phyloP scores from a whole-genome alignment of 1,140 invertebrate genomes.

The Pinna nobilis region DNA sequence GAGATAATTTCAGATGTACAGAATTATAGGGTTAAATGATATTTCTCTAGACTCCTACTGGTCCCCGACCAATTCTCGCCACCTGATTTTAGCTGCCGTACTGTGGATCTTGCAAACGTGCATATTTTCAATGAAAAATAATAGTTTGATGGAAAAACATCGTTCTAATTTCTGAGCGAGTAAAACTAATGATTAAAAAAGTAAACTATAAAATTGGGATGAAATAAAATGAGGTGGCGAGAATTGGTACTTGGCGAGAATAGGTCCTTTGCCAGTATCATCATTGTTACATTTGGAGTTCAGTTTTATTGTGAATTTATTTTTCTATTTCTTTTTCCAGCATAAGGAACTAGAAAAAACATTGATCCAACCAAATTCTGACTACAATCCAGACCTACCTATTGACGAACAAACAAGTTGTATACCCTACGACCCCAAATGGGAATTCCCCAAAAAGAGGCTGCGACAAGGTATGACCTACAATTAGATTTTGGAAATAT shows the following conservation, averaged over 20 bases:
- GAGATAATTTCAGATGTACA: too few species aligned
- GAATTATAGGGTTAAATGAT: too few species aligned
- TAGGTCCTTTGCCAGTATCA: background rate
- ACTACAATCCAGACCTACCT: conserved; percentile 90
- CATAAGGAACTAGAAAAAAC: conserved; percentile 68
- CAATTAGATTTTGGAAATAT: too few species aligned
- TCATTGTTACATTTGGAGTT: background rate
- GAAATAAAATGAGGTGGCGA: too few species aligned
- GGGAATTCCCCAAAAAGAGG: conserved; percentile 91
- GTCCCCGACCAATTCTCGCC: too few species aligned
- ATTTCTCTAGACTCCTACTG: too few species aligned
- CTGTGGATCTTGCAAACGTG: too few species aligned
- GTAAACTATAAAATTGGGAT: too few species aligned
- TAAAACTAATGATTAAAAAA: background rate
- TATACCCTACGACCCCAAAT: conserved; percentile 91
- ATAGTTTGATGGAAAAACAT: background rate
- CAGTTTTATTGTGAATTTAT: background rate
- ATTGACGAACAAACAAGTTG: conserved; percentile 93
- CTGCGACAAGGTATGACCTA: conserved; percentile 84
- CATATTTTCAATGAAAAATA: too few species aligned
- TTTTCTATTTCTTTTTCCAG: conserved; percentile 38
- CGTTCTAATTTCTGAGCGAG: background rate
- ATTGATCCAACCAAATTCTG: conserved; percentile 70
- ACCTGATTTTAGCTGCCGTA: too few species aligned
- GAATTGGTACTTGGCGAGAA: background rate